A percentile compares a stretch with the other conserved stretches of the same genome.
phyloP scores from a whole-genome alignment of 2,797 vertebrate genomes.

The Enoplosus armatus region DNA sequence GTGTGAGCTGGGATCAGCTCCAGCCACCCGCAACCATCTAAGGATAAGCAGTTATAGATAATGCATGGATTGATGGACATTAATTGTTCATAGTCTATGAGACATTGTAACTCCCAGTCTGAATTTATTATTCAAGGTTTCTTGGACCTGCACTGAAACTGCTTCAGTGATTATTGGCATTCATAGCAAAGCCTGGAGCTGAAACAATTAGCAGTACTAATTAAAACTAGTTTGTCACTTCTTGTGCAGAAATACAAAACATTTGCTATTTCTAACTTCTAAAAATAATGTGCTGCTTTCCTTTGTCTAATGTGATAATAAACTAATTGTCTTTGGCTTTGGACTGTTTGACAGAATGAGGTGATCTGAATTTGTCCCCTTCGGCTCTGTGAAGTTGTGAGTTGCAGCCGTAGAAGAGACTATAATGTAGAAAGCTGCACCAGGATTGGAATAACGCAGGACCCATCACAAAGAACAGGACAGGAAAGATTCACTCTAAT shows the following conservation, averaged over 20 bases:
- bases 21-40: too few species aligned
- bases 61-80: too few species aligned
- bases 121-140: neutral
- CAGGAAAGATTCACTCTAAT: neutral
- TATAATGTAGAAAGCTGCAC: too few species aligned
- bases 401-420: neutral
- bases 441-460: neutral
- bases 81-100: conserved; percentile 4
- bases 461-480: neutral
- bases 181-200: neutral
- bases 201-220: neutral
- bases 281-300: neutral
- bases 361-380: neutral
- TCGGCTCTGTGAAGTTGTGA: neutral
- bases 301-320: neutral
- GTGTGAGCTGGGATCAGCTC: too few species aligned
- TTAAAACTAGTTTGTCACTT: neutral
- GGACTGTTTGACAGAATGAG: neutral
- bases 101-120: neutral
- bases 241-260: neutral
- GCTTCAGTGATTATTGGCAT: neutral
- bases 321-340: neutral
- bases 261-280: neutral
- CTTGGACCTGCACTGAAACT: neutral
- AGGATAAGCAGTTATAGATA: too few species aligned